Evolutionary conservation across 1,140 invertebrate species (phyloP), one percentile per base, ranked within the genome.

Genomic region (Drosophila azteca): DNA sequence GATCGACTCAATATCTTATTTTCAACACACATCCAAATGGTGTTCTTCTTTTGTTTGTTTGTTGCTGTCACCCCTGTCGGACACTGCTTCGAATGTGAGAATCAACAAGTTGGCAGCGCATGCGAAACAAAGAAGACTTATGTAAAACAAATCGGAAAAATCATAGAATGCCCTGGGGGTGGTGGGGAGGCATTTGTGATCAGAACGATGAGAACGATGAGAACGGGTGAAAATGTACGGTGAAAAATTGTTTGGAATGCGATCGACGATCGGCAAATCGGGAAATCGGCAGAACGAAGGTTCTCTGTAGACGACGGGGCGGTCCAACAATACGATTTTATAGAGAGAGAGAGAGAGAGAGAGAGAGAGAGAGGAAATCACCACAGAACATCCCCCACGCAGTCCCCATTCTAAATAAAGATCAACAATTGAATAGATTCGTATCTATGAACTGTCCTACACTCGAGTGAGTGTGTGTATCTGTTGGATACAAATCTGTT

Each of bases 91-190:
- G 59, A 81, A 68, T 80, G 66, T 67, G 67, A 55, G 62, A 81
- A 81, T 73, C 79, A 82, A 81, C 79, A 81, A 81, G 78, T 81
- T 76, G 77, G 64, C 65, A 55, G 51, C 31, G 31, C 31, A 3
- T 9, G 31, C 44, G 6, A 61, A 26, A 9, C 11, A 53, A 53
- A 31, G 53, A 43, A 39, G 13, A 17, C 31, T 4, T 2, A 5
- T 13, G 6, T 24, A 24, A 24, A 24, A 13, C 6, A 24, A 65
- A 43, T 13, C 43, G 6, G 7, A 51, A 64, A 44, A 39, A 39
- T 11, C 35, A 39, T 39, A 39, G 35, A 39, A 39, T 39, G 11
- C 35, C 11, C 3, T 39, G 35, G n/a, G n/a, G n/a, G n/a, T n/a
- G n/a, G n/a, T n/a, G n/a, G n/a, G n/a, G n/a, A n/a, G 13, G 35